Conservation (phyloP, 2,113 vertebrate species). For the Scomber colias region DNA sequence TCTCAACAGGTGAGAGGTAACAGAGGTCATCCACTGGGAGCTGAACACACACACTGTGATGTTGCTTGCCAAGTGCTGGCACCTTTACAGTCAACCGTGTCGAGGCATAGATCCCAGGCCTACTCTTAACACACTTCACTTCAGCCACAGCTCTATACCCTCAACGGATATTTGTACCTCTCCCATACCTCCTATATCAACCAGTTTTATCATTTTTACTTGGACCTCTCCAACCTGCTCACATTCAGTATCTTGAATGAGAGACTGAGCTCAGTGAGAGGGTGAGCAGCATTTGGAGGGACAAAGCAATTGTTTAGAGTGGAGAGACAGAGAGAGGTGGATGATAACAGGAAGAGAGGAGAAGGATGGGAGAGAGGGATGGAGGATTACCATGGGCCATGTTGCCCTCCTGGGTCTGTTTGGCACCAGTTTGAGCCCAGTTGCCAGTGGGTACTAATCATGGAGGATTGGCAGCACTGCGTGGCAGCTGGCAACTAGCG, state of each 20-base stretch:
- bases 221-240: slow-evolving; percentile 21
- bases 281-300: slow-evolving; percentile 51
- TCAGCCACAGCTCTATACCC: slow-evolving; percentile 49
- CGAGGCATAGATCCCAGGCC: slow-evolving; percentile 68
- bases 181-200: slow-evolving; percentile 26
- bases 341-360: slow-evolving; percentile 43
- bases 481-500: slow-evolving; percentile 81
- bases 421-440: slow-evolving; percentile 84
- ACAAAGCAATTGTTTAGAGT: slow-evolving; percentile 60
- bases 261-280: slow-evolving; percentile 14
- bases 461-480: slow-evolving; percentile 84
- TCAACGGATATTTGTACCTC: slow-evolving; percentile 51
- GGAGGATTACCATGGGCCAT: slow-evolving; percentile 81
- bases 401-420: slow-evolving; percentile 83
- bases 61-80: slow-evolving; percentile 70
- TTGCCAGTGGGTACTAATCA: slow-evolving; percentile 87
- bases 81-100: slow-evolving; percentile 72
- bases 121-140: slow-evolving; percentile 61
- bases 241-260: slow-evolving; percentile 24
- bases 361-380: slow-evolving; percentile 58
- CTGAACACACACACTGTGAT: slow-evolving; percentile 47
- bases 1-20: slow-evolving; percentile 81
- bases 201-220: slow-evolving; percentile 6
- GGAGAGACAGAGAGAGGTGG: slow-evolving; percentile 52
- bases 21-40: slow-evolving; percentile 71